A percentile compares a stretch with the other conserved stretches of the same genome.
Conservation (phyloP, 2,888 invertebrate species). For the Volucella zonaria region DNA sequence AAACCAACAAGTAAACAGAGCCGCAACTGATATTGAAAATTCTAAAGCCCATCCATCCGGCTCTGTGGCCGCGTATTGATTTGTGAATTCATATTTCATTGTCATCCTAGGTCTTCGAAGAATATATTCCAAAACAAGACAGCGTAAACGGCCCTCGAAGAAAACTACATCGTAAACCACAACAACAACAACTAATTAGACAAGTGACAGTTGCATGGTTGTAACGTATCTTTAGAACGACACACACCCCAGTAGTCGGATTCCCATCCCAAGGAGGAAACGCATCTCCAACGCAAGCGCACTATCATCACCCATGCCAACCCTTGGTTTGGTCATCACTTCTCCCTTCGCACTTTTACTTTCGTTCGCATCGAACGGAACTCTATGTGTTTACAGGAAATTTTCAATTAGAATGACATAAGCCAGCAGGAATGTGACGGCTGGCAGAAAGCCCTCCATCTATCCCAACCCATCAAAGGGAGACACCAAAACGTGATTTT, state of each 20-base stretch:
- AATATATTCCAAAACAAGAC: slow-evolving; percentile 5
- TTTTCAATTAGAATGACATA: slow-evolving; percentile 72
- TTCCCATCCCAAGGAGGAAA: slow-evolving; percentile 58
- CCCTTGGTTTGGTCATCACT: slow-evolving; percentile 29
- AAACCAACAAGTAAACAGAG: slow-evolving; percentile 17
- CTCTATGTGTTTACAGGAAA: slow-evolving; percentile 64
- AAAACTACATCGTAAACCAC: slow-evolving; percentile 48
- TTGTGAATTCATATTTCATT: slow-evolving; percentile 55
- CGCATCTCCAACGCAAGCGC: slow-evolving; percentile 70
- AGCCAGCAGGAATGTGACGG: slow-evolving; percentile 47
- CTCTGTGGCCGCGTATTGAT: slow-evolving; percentile 23
- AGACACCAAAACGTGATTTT: slow-evolving; percentile 9
- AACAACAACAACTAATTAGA: not conserved
- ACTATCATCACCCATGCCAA: slow-evolving; percentile 20
- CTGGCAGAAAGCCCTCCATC: not conserved
- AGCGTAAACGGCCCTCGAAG: slow-evolving; percentile 50
- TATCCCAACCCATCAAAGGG: slow-evolving; percentile 16
- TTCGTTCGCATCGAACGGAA: slow-evolving; percentile 37
- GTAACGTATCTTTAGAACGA: slow-evolving; percentile 19
- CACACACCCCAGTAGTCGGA: too few species aligned
- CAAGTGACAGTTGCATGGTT: slow-evolving; percentile 64
- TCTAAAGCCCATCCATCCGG: not conserved
- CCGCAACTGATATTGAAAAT: slow-evolving; percentile 6
- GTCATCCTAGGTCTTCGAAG: slow-evolving; percentile 9
- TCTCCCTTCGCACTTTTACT: slow-evolving; percentile 61